Percentiles rank a stretch among this genome's conserved stretches.
These are phyloP conservation scores for Tenebrio molitor DNA, from an alignment of 1,140 invertebrate genomes.

Conservation along the genomic window DNA sequence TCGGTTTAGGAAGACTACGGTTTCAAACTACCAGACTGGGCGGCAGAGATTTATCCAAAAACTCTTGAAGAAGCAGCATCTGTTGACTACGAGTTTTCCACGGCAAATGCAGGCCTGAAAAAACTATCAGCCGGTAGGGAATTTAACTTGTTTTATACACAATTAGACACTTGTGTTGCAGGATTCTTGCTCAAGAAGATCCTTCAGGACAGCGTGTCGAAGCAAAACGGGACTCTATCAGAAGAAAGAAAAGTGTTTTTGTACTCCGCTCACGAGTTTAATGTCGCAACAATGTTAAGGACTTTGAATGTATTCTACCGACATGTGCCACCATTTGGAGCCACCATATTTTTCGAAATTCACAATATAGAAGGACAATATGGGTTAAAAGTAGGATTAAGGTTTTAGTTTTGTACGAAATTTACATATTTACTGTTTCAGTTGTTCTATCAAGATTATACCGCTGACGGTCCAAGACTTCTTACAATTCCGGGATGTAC, in stretches of 20 bases:
- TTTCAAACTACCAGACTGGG: slow-evolving; percentile 47
- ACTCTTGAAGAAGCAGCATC: slow-evolving; percentile 54
- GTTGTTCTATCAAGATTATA: slow-evolving; percentile 41
- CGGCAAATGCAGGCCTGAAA: slow-evolving; percentile 50
- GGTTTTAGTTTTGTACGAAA: no score
- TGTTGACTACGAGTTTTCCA: slow-evolving; percentile 52
- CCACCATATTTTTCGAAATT: slow-evolving; percentile 59
- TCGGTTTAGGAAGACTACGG: slow-evolving; percentile 39
- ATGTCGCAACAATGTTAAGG: slow-evolving; percentile 73
- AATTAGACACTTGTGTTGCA: background rate
- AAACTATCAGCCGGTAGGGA: slow-evolving; percentile 24
- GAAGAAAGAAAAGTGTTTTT: slow-evolving; percentile 63
- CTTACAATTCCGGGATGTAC: slow-evolving; percentile 56
- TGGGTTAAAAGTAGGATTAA: no score
- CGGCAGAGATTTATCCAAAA: slow-evolving; percentile 59
- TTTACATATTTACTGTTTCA: slow-evolving; percentile 42
- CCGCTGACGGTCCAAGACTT: slow-evolving; percentile 26
- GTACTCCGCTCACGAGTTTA: slow-evolving; percentile 78
- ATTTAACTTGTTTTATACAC: background rate
- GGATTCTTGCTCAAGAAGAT: slow-evolving; percentile 33
- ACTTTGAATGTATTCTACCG: slow-evolving; percentile 73
- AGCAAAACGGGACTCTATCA: background rate
- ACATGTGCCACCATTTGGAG: slow-evolving; percentile 69
- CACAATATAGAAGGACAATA: slow-evolving; percentile 36
- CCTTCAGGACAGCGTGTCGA: slow-evolving; percentile 26